Evolutionary conservation across 2,797 vertebrate species (phyloP).

Genomic region (Myotis planiceps): DNA sequence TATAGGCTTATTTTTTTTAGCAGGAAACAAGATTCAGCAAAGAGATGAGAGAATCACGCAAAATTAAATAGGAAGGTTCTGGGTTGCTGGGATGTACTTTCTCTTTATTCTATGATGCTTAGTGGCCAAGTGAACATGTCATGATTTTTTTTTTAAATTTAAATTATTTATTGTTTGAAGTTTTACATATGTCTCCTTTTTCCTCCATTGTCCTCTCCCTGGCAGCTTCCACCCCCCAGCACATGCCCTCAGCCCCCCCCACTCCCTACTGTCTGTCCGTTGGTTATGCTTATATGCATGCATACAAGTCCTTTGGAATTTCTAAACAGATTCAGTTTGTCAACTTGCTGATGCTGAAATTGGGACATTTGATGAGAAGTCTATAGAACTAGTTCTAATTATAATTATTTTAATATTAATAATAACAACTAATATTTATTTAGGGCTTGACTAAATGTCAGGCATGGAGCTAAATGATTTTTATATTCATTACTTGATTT

Average conservation of each 20-base stretch:
- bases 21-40: slow-evolving; percentile 1
- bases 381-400: not conserved
- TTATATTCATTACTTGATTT: not conserved
- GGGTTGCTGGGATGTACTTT: not conserved
- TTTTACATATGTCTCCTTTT: no score
- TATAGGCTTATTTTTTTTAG: not conserved
- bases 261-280: no score
- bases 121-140: not conserved
- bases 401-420: slow-evolving; percentile 32
- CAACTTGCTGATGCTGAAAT: not conserved
- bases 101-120: slow-evolving; percentile 2
- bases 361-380: slow-evolving; percentile 4
- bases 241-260: no score
- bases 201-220: no score
- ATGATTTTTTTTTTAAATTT: not conserved
- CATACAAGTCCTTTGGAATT: not conserved
- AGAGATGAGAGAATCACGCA: not conserved
- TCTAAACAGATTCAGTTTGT: slow-evolving; percentile 5
- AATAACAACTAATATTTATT: not conserved
- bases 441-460: not conserved
- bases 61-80: slow-evolving; percentile 34
- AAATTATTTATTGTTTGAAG: no score
- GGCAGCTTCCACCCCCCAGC: no score
- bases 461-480: not conserved
- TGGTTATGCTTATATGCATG: no score